A percentile compares a stretch with the other conserved stretches of the same genome.
Evolutionary conservation across 2,797 vertebrate genomes (phyloP).

Genomic region (Emys orbicularis): DNA sequence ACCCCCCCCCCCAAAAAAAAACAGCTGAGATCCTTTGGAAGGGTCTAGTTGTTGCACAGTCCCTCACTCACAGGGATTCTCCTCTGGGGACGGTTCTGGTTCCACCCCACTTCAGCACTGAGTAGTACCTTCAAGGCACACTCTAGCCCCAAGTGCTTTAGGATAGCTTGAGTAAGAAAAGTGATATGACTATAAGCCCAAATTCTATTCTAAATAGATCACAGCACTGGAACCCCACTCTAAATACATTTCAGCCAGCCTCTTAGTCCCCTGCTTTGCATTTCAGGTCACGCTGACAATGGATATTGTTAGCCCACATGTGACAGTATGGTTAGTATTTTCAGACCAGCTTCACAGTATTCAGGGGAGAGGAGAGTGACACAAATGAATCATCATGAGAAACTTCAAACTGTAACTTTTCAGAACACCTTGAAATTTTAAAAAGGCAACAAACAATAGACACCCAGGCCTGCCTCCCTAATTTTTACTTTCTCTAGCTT

Average conservation of each 20-base stretch:
- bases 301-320: rapidly evolving
- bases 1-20: rapidly evolving
- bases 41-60: neutral
- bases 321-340: neutral
- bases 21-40: neutral
- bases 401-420: neutral
- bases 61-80: rapidly evolving
- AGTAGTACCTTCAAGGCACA: rapidly evolving
- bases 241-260: neutral
- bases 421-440: neutral
- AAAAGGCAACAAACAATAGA: neutral
- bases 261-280: neutral
- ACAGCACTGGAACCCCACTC: neutral
- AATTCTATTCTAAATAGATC: neutral
- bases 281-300: rapidly evolving
- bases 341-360: neutral
- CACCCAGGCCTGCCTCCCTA: neutral
- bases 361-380: neutral
- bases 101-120: rapidly evolving
- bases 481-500: neutral
- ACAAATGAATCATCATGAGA: neutral
- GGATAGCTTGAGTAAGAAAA: neutral
- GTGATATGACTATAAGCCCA: neutral
- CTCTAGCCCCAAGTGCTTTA: neutral
- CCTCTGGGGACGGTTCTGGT: neutral